Conservation (phyloP, 2,113 vertebrate species). For the Platysternon megacephalum region DNA sequence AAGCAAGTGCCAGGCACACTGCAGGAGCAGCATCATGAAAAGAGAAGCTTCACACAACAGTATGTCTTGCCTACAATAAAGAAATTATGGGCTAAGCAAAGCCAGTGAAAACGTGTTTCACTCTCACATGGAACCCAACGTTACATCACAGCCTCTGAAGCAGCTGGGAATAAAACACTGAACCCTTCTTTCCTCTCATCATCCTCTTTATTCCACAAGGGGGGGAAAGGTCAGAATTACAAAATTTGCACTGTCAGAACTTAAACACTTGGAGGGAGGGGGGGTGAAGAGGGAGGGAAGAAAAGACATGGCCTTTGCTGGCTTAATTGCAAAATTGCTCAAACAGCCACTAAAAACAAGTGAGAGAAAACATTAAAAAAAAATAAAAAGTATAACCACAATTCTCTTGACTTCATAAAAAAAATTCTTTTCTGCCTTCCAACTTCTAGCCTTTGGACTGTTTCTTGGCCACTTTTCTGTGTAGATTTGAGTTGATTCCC, state of each 20-base stretch:
- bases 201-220: constrained; percentile 61
- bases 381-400: constrained; percentile 55
- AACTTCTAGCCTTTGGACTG: constrained; percentile 58
- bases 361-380: constrained; percentile 15
- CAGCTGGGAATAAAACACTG: neutral
- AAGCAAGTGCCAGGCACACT: neutral
- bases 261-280: neutral
- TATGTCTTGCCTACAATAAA: neutral
- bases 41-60: constrained; percentile 26
- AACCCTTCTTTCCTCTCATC: constrained; percentile 28
- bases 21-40: neutral
- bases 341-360: constrained; percentile 47
- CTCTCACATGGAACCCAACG: neutral
- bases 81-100: constrained; percentile 5
- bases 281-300: neutral
- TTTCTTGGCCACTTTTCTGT: constrained; percentile 55
- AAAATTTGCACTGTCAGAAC: constrained; percentile 48
- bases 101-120: constrained; percentile 5
- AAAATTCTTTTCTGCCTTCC: constrained; percentile 39
- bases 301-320: constrained; percentile 11
- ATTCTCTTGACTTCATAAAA: constrained; percentile 47
- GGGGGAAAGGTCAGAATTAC: neutral
- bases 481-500: constrained; percentile 52
- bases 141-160: neutral
- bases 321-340: constrained; percentile 56